Evolutionary conservation across 2,113 vertebrate species (phyloP), one percentile per base, ranked within the genome.

Genomic region (Callospermophilus lateralis): DNA sequence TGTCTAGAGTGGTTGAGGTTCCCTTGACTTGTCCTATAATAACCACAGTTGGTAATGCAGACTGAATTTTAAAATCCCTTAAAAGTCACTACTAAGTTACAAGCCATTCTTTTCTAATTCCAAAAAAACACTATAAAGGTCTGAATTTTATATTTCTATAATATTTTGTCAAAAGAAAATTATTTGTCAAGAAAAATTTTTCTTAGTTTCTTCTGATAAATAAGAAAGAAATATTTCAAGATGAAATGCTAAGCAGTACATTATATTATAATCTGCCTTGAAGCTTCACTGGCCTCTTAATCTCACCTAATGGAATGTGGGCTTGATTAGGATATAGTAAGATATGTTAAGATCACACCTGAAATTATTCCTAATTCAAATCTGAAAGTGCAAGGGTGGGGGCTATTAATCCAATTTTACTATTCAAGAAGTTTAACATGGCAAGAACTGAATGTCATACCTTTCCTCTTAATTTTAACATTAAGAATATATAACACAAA

Each of bases 11-110:
- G 1, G 4, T 37, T 26, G 32, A 11, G 28, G 15, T 76, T 74
- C 20, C 15, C 13, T 26, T 91, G 67, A 63, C 10, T 63, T 89
- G 20, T 77, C 3, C 28, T 84, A 42, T 34, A 89, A 55, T 87
- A 70, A 3, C 61, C 17, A n/a, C 9, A 55, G 48, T 70, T 72
- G 34, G 55, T 84, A 96, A 78, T 93, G 8, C 6, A 77, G 34
- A 89, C 72, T 93, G 2, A 74, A 85, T 58, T 58, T 58, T 86
- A 93, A 84, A 70, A 73, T 65, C 53, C 53, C 28, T 22, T n/a
- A 85, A 55, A 85, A 65, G 16, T n/a, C 30, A 93, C 34, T 85
- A 81, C 84, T n/a, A 84, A 73, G 3, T 51, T 95, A 72, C 77
- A 84, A 89, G 0, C 1, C 67, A 2, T 93, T 95, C 1, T 94